Evolutionary conservation across 2,113 vertebrate species (phyloP), one percentile per base, ranked within the genome.

Genomic region (Gymnobelideus leadbeateri): DNA sequence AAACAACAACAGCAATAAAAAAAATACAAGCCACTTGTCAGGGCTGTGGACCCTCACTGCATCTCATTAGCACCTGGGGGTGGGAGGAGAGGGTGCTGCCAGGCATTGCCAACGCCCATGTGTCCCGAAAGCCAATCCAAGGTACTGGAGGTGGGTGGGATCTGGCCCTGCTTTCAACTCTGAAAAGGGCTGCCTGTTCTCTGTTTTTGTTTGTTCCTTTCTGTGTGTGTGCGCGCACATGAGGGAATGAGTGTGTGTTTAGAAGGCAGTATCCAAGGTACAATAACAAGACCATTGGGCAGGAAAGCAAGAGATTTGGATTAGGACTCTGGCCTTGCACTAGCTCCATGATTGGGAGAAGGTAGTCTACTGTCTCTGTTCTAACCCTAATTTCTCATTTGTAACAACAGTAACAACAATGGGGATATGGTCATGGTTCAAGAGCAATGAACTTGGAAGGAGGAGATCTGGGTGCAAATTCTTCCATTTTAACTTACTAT

Each of bases 61-160:
- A 93, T 94, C 96, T 97, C 92, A 92, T 98, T 97, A 97, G 93
- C 3, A 0, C 96, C 96, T 54, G 47, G 93, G 50, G 52, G 91
- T 28, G 25, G 53, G 46, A 26, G 50, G 55, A 94, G 46, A 93
- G 47, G 92, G 47, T 55, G 6, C 47, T 96, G 96, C 57, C 90
- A 91, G 92, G 91, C 37, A 7, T 47, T 0, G 16, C n/a, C 94
- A 93, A n/a, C 50, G 54, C 93, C 84, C 37, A 12, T 0, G 0
- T 5, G 91, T 54, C 47, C 93, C 26, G 89, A 10, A 89, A 94
- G 92, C 91, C 31, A 89, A 7, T 51, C 28, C 1, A 0, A 50
- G 46, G 43, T 46, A 7, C 37, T 26, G 1, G 43, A 55, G 90
- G 90, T 61, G 89, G 94, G 49, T 5, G 43, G 91, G 37, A 3